Evolutionary conservation across 2,888 invertebrate species (phyloP), one percentile per base, ranked within the genome.

Genomic region (Zygaena filipendulae): DNA sequence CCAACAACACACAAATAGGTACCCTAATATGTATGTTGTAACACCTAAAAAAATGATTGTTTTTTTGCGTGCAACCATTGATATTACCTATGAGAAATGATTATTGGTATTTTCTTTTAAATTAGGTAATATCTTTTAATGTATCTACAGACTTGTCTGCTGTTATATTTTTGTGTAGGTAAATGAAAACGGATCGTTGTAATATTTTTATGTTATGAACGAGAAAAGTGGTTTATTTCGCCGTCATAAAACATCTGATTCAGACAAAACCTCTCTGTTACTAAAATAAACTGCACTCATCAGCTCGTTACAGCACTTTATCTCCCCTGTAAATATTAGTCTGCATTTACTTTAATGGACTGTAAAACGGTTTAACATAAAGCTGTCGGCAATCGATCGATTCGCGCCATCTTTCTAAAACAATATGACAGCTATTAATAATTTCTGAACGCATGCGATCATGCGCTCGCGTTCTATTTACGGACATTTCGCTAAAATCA

Each of bases 271-370:
- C 49, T 46, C 37, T 52, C 40, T 41, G 36, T 32, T 47, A 52
- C 57, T 37, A 62, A 66, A 68, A 70, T 69, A 69, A 66, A 60
- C 59, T 32, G 28, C 32, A 52, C 52, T 56, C 53, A 58, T 58
- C 55, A 50, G 39, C 48, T 45, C 41, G 45, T 51, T 49, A 56
- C 55, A 47, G 42, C 42, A 41, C 47, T 55, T 57, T 62, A 68
- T 59, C 62, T 47, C 43, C 34, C 28, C 47, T 54, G 64, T 75
- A 74, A 74, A 75, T 71, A 67, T 74, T 75, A 75, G 72, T 69
- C 69, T 63, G 56, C 66, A 54, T 74, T 72, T 71, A 74, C 68
- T 55, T n/a, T 70, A 77, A 77, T 75, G 74, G 63, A 71, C 63
- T 68, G 45, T 56, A 66, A 71, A 56, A 70, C 63, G 62, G 62